Evolutionary conservation across 2,113 vertebrate genomes (phyloP).

Genomic region (Crotalus horridus): DNA sequence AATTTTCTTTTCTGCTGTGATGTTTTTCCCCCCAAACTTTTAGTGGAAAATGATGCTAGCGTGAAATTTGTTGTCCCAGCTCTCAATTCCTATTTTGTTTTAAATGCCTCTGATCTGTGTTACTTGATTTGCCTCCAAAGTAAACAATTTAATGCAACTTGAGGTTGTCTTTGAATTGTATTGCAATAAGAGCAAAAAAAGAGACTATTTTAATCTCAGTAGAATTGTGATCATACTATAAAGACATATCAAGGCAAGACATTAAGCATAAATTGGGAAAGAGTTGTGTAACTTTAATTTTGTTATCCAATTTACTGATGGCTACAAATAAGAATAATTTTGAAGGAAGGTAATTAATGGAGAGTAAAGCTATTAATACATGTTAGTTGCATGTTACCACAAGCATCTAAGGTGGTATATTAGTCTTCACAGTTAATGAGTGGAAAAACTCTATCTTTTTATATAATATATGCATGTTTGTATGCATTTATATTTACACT

Average conservation of each 20-base stretch:
- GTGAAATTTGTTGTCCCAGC: not conserved
- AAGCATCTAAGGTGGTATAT: not conserved
- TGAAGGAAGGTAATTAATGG: not conserved
- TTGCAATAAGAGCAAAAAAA: not conserved
- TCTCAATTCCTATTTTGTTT: not conserved
- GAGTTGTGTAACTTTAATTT: not conserved
- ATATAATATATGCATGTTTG: not conserved
- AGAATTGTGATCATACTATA: not conserved
- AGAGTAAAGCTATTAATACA: not conserved
- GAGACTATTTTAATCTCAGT: not conserved
- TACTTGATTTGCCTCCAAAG: not conserved
- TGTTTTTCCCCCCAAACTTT: not conserved
- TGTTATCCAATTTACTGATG: not conserved
- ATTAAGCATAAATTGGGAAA: not conserved
- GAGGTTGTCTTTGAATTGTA: not conserved
- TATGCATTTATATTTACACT: not conserved
- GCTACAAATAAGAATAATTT: not conserved
- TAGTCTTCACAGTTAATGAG: not conserved
- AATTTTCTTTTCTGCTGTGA: not conserved
- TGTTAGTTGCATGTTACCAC: not conserved
- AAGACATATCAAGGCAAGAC: not conserved
- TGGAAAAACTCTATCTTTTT: not conserved
- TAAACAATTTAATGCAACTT: not conserved
- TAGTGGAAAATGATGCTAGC: not conserved
- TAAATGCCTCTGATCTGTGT: not conserved